A percentile compares a stretch with the other conserved stretches of the same genome.
These are phyloP conservation scores for Ianthella basta DNA, from an alignment of 37 sponge, comb jelly and placozoan genomes.

Conservation along the genomic window DNA sequence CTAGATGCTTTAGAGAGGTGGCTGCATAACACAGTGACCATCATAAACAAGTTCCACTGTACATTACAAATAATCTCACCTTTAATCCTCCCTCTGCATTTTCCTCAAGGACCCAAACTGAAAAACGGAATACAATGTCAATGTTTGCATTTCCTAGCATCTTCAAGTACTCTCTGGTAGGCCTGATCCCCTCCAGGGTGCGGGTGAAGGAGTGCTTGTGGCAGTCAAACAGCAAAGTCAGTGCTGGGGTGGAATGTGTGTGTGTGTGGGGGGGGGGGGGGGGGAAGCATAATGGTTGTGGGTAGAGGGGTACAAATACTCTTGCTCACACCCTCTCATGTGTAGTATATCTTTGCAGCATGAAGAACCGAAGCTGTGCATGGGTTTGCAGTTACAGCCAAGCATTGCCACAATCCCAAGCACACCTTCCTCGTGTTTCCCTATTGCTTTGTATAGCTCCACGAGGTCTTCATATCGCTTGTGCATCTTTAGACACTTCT, in stretches of 20 bases:
- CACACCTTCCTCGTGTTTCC: slow-evolving; percentile 73
- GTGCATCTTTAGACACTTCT: slow-evolving; percentile 57
- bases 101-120: slow-evolving; percentile 72
- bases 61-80: background rate
- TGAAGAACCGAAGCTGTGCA: too few relatives aligned
- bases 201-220: slow-evolving; percentile 29
- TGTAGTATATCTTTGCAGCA: too few relatives aligned
- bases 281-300: background rate
- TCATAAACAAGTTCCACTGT: too few relatives aligned
- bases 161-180: slow-evolving; percentile 81
- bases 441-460: slow-evolving; percentile 71
- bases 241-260: slow-evolving; percentile 23
- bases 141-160: slow-evolving; percentile 50
- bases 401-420: too few relatives aligned
- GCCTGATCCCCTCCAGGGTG: slow-evolving; percentile 52
- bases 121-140: slow-evolving; percentile 70
- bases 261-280: too few relatives aligned
- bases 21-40: too few relatives aligned
- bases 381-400: too few relatives aligned
- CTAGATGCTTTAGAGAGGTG: too few relatives aligned
- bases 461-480: slow-evolving; percentile 77
- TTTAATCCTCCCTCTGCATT: slow-evolving; percentile 38
- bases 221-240: slow-evolving; percentile 44
- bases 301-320: background rate
- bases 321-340: too few relatives aligned